Evolutionary conservation across 2,797 vertebrate genomes (phyloP).

Genomic region (Eulemur albifrons): DNA sequence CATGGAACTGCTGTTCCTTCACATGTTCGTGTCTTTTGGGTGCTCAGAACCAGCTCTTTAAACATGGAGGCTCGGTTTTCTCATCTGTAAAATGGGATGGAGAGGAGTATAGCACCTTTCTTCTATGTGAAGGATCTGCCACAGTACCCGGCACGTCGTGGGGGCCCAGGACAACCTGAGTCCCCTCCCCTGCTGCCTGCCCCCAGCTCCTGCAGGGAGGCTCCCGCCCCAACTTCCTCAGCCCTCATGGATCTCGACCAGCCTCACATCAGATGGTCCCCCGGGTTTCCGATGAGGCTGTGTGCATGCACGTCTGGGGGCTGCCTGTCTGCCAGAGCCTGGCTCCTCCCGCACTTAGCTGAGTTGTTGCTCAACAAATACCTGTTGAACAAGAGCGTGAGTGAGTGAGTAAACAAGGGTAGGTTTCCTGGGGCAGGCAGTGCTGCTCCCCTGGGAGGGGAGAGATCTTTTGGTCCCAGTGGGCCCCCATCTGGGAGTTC

Average conservation of each 20-base stretch:
- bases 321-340: not conserved
- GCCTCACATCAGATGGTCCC: not conserved
- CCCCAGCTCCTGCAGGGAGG: not conserved
- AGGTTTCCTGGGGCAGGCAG: not conserved
- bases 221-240: not conserved
- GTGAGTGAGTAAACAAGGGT: not conserved
- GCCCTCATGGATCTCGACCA: not conserved
- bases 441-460: too few species aligned
- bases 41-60: not conserved
- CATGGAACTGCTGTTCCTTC: not conserved
- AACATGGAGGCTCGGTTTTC: not conserved
- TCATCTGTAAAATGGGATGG: not conserved
- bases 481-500: not conserved
- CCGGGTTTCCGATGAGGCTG: not conserved
- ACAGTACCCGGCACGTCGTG: rapidly evolving
- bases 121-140: not conserved
- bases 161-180: not conserved
- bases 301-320: not conserved
- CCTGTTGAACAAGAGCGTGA: too few species aligned
- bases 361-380: too few species aligned
- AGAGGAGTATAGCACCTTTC: not conserved
- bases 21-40: not conserved
- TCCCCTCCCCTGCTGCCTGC: not conserved
- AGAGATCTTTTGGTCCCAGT: not conserved
- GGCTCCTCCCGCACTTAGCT: not conserved